A percentile compares a stretch with the other conserved stretches of the same genome.
These are phyloP conservation scores for Aramus guarauna DNA, from an alignment of 2,113 vertebrate genomes.

Conservation along the genomic window DNA sequence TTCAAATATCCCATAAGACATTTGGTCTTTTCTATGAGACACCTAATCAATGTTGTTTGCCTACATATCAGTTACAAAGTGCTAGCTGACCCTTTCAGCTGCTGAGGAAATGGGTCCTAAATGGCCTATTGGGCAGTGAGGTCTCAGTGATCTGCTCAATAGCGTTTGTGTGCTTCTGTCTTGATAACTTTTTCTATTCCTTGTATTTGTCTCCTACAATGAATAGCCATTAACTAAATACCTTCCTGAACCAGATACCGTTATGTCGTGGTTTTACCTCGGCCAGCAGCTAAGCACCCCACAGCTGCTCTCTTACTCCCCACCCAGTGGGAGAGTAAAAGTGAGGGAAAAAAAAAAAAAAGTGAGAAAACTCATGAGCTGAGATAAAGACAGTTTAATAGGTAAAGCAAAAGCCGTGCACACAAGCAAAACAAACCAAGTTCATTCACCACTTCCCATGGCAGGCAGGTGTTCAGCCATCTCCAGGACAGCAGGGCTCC, in stretches of 20 bases:
- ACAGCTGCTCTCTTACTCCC: too few species aligned
- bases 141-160: neutral
- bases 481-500: too few species aligned
- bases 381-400: too few species aligned
- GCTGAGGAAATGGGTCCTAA: neutral
- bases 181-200: neutral
- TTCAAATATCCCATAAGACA: neutral
- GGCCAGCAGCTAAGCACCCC: too few species aligned
- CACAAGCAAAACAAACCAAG: too few species aligned
- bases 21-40: neutral
- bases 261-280: too few species aligned
- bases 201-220: neutral
- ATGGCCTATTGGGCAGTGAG: accelerated
- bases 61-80: neutral
- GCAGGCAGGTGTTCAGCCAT: too few species aligned
- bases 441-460: too few species aligned
- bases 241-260: neutral
- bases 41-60: neutral
- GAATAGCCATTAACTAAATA: neutral
- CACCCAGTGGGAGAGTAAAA: too few species aligned
- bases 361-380: too few species aligned
- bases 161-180: neutral
- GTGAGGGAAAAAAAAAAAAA: too few species aligned
- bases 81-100: neutral
- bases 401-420: too few species aligned